These are phyloP conservation scores for Ectemnius lituratus DNA, from an alignment of 2,888 invertebrate genomes.

Conservation along the genomic window DNA sequence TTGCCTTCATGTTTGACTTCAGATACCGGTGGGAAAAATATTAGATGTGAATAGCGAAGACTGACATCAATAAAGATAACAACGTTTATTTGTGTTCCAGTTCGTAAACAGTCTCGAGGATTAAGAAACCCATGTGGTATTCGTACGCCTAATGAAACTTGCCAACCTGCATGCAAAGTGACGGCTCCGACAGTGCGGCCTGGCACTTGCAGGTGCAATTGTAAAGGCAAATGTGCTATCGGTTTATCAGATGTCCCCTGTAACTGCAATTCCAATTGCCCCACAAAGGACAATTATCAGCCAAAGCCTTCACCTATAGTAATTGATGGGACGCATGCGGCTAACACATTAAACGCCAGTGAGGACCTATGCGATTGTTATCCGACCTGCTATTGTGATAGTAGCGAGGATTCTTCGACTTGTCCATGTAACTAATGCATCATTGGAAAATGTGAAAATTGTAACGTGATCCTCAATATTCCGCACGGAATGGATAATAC, in stretches of 20 bases:
- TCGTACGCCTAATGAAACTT: conserved; percentile 28
- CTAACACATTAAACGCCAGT: conserved; percentile 52
- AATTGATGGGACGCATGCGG: conserved; percentile 4
- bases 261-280: conserved; percentile 49
- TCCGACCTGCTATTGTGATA: conserved; percentile 54
- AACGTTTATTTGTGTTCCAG: too few species aligned
- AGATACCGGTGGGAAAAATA: conserved; percentile 13
- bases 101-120: background rate
- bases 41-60: too few species aligned
- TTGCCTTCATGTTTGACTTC: conserved; percentile 19
- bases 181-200: background rate
- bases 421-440: conserved; percentile 26
- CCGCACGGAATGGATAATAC: conserved; percentile 11
- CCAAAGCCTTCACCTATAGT: conserved; percentile 15
- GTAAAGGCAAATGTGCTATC: conserved; percentile 51
- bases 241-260: conserved; percentile 48
- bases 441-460: background rate
- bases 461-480: background rate
- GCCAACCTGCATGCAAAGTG: conserved; percentile 7
- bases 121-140: conserved; percentile 6
- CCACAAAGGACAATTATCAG: conserved; percentile 38
- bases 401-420: conserved; percentile 20
- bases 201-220: conserved; percentile 51
- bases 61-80: too few species aligned
- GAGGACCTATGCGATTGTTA: conserved; percentile 68